These are phyloP conservation scores for Troides helena DNA, from an alignment of 2,888 invertebrate species.

Conservation along the genomic window DNA sequence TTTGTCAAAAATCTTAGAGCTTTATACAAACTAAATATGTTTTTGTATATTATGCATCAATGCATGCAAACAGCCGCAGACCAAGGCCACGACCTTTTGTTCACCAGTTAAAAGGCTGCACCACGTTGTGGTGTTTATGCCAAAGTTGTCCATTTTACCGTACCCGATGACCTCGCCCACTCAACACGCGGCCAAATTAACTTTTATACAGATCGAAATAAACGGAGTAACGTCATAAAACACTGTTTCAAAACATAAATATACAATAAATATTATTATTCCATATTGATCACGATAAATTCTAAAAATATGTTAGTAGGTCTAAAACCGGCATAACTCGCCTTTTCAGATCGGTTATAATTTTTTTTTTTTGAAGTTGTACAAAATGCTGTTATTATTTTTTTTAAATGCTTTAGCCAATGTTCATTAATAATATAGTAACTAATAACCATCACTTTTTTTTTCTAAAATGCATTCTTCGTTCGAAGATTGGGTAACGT, in stretches of 20 bases:
- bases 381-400: too few species aligned
- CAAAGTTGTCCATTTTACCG: slow-evolving; percentile 33
- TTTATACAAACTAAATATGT: neutral
- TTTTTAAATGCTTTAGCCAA: too few species aligned
- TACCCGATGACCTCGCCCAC: slow-evolving; percentile 52
- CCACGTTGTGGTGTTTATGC: slow-evolving; percentile 50
- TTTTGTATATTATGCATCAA: neutral
- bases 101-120: slow-evolving; percentile 52
- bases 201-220: slow-evolving; percentile 17
- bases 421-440: too few species aligned
- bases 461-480: too few species aligned
- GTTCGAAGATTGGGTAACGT: too few species aligned
- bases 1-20: too few species aligned
- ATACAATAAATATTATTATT: neutral
- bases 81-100: slow-evolving; percentile 43
- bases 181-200: slow-evolving; percentile 14
- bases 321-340: too few species aligned
- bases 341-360: too few species aligned
- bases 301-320: too few species aligned
- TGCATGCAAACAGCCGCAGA: slow-evolving; percentile 27
- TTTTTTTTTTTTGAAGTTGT: too few species aligned
- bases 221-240: slow-evolving; percentile 12
- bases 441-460: too few species aligned
- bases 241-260: slow-evolving; percentile 13
- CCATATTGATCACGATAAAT: neutral